phyloP scores from a whole-genome alignment of 1,140 invertebrate genomes.

The Spodoptera frugiperda region DNA sequence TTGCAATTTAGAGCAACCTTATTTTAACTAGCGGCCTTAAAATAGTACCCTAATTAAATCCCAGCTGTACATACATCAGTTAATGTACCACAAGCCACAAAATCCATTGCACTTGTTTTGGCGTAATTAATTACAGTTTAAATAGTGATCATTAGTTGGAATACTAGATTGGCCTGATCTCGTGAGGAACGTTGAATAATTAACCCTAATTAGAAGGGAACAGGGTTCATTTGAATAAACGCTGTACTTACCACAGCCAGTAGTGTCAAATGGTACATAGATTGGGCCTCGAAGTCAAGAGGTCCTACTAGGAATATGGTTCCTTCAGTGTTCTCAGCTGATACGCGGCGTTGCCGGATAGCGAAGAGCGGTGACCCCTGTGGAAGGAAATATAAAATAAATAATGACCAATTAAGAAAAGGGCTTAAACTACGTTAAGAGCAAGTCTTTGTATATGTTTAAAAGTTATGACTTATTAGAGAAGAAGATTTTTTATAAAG shows the following conservation, averaged over 20 bases:
- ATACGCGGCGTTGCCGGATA: slow-evolving; percentile 91
- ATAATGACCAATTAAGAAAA: slow-evolving; percentile 3
- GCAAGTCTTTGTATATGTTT: no score
- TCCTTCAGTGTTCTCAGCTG: slow-evolving; percentile 90
- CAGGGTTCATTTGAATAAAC: slow-evolving; percentile 47
- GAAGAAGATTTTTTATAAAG: no score
- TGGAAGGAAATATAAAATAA: slow-evolving; percentile 38
- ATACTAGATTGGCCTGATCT: slow-evolving; percentile 40
- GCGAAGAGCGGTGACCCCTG: slow-evolving; percentile 91
- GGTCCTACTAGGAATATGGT: slow-evolving; percentile 91
- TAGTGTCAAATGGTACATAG: slow-evolving; percentile 93
- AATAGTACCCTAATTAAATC: background rate
- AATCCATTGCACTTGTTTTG: slow-evolving; percentile 41
- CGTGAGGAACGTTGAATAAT: slow-evolving; percentile 37
- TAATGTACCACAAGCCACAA: background rate
- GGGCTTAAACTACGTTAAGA: no score
- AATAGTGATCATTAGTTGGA: slow-evolving; percentile 40
- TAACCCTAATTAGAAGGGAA: slow-evolving; percentile 50
- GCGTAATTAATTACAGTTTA: slow-evolving; percentile 48
- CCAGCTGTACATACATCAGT: slow-evolving; percentile 1
- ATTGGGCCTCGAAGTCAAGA: slow-evolving; percentile 94
- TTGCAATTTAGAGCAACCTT: background rate
- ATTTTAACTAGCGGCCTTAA: background rate
- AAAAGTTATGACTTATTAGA: no score
- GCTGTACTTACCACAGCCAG: slow-evolving; percentile 91